Conservation (phyloP, 2,888 invertebrate genomes). For the Fragum fragum region DNA sequence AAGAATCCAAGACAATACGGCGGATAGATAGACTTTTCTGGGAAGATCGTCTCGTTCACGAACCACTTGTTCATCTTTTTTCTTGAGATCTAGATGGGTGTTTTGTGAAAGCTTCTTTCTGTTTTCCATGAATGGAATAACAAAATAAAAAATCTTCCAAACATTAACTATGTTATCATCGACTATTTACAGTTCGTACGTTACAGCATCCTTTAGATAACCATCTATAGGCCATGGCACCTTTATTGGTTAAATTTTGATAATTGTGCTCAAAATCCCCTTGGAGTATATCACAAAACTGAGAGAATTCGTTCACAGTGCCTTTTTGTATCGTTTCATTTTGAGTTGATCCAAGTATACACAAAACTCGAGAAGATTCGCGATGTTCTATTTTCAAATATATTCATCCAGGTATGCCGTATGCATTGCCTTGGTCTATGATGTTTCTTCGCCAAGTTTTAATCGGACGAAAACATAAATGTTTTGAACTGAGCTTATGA, state of each 20-base stretch:
- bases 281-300: slow-evolving; percentile 9
- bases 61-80: background rate
- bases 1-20: slow-evolving; percentile 11
- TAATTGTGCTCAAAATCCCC: slow-evolving; percentile 10
- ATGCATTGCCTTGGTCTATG: background rate
- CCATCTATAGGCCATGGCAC: slow-evolving; percentile 7
- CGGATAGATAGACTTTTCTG: background rate
- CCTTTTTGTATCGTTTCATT: background rate
- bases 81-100: background rate
- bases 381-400: background rate
- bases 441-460: too few species aligned
- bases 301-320: background rate
- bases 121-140: background rate
- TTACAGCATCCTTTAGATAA: background rate
- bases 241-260: slow-evolving; percentile 10
- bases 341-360: background rate
- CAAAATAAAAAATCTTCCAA: background rate
- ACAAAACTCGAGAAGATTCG: too few species aligned
- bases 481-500: too few species aligned
- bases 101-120: background rate
- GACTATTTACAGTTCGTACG: background rate
- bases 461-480: too few species aligned
- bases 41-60: background rate
- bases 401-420: background rate
- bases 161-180: background rate